These are phyloP conservation scores for Campoplex capitator DNA, from an alignment of 2,888 invertebrate species.

Conservation along the genomic window DNA sequence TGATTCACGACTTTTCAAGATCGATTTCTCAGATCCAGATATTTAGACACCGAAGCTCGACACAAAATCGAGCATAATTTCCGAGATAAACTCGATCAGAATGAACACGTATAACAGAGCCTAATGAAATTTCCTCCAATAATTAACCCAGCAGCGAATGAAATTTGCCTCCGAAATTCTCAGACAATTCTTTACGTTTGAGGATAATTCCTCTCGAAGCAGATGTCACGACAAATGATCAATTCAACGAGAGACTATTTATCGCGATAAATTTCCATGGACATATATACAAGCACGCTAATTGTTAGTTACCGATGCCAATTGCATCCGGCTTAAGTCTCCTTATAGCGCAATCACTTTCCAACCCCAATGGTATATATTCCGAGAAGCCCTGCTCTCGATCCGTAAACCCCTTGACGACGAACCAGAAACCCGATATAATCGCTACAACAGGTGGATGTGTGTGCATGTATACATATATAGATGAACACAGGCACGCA, in stretches of 20 bases:
- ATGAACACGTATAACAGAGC: neutral
- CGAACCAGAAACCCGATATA: constrained; percentile 65
- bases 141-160: neutral
- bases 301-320: constrained; percentile 78
- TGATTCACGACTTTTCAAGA: too few species aligned
- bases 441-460: constrained; percentile 76
- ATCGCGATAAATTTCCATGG: neutral
- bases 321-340: constrained; percentile 77
- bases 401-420: constrained; percentile 68
- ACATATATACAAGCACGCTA: constrained; percentile 64
- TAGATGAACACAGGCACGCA: neutral
- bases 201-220: neutral
- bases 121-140: neutral
- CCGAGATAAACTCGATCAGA: neutral
- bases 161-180: neutral
- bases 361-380: constrained; percentile 21
- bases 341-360: constrained; percentile 64
- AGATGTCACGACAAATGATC: constrained; percentile 38
- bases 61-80: neutral
- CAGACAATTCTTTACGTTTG: neutral
- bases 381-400: constrained; percentile 23
- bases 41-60: neutral
- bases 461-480: neutral
- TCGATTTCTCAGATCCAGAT: neutral
- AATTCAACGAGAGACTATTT: constrained; percentile 16